Conservation (phyloP, 2,888 invertebrate species). For the Clunio marinus region DNA sequence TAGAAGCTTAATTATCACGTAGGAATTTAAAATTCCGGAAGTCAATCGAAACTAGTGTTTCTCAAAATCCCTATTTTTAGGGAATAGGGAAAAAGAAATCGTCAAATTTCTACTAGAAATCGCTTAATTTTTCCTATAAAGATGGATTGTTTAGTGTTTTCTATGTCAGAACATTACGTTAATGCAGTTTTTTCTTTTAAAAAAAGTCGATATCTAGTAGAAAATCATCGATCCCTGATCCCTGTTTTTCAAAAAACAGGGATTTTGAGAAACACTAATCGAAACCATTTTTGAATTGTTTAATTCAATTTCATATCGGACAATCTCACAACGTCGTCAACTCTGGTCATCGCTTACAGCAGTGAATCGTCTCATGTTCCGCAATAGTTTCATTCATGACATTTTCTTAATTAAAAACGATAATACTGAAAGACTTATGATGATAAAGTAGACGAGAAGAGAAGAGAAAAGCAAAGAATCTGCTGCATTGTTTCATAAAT, state of each 20-base stretch:
- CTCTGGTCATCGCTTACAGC: too few relatives aligned
- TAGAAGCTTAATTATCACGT: background rate
- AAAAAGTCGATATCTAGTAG: too few relatives aligned
- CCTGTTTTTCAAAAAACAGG: too few relatives aligned
- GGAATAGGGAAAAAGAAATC: background rate
- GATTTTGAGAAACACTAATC: too few relatives aligned
- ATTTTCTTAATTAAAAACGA: conserved; percentile 17
- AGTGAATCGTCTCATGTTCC: too few relatives aligned
- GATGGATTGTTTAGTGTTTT: too few relatives aligned
- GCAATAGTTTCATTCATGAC: conserved; percentile 7
- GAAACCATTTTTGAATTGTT: too few relatives aligned
- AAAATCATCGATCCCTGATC: too few relatives aligned
- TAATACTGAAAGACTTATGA: conserved; percentile 1
- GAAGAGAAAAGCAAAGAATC: background rate
- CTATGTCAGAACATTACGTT: too few relatives aligned
- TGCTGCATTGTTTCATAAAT: conserved; percentile 1
- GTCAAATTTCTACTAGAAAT: background rate
- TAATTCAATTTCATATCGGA: background rate
- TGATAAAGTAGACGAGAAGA: too few relatives aligned
- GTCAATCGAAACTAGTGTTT: background rate
- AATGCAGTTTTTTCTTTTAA: too few relatives aligned
- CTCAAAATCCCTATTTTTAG: background rate
- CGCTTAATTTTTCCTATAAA: too few relatives aligned
- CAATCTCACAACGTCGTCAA: background rate
- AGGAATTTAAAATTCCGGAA: background rate